These are phyloP conservation scores for Omphaloscelis lunosa DNA, from an alignment of 2,888 invertebrate genomes.

Conservation along the genomic window DNA sequence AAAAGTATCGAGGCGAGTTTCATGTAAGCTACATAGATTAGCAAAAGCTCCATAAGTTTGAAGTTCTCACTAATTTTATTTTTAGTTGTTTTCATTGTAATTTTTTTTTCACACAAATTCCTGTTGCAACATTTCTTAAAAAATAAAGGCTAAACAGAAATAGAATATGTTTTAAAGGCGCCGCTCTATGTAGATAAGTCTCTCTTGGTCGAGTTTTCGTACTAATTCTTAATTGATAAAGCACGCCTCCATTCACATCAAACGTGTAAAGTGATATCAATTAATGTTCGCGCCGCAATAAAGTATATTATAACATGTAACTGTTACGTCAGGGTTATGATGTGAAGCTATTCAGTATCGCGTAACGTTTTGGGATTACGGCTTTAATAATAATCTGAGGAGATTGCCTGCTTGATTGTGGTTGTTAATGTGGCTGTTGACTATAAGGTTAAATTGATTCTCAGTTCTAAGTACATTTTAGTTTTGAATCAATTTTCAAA, in stretches of 20 bases:
- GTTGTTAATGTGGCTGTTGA: slow-evolving; percentile 13
- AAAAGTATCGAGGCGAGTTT: background rate
- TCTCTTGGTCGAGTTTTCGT: background rate
- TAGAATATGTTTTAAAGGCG: background rate
- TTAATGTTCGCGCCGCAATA: slow-evolving; percentile 28
- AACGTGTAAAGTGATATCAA: slow-evolving; percentile 51
- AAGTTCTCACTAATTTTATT: too few relatives aligned
- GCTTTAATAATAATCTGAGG: slow-evolving; percentile 32
- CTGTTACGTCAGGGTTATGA: slow-evolving; percentile 51
- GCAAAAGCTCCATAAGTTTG: background rate
- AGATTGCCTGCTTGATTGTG: slow-evolving; percentile 38
- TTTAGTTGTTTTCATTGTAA: too few relatives aligned
- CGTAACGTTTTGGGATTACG: slow-evolving; percentile 39
- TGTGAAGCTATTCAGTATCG: slow-evolving; percentile 46
- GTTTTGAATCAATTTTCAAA: too few relatives aligned
- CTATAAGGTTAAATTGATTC: background rate
- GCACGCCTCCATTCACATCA: slow-evolving; percentile 24
- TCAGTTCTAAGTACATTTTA: too few relatives aligned
- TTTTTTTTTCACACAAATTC: too few relatives aligned
- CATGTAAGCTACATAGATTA: too few relatives aligned
- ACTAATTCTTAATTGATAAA: slow-evolving; percentile 30
- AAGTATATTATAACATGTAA: slow-evolving; percentile 40
- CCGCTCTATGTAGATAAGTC: too few relatives aligned
- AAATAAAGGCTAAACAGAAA: background rate
- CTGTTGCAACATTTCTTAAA: background rate